phyloP scores from a whole-genome alignment of 2,113 vertebrate genomes.

The Varanus salvator region DNA sequence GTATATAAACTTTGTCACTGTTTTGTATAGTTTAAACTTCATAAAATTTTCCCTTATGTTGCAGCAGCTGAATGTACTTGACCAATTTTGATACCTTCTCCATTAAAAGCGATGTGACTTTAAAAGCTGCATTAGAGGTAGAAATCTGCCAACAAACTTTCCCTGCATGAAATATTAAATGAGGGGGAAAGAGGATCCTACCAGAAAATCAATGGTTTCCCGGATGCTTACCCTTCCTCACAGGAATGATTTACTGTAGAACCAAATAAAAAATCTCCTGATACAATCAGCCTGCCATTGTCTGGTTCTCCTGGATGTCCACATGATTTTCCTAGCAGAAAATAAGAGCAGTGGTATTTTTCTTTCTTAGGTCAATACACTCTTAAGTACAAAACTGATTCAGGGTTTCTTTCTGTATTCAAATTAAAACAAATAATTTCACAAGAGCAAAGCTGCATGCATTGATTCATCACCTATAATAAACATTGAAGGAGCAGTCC shows the following conservation, averaged over 20 bases:
- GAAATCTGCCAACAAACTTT: not conserved
- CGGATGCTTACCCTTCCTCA: constrained; percentile 73
- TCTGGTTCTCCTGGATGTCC: constrained; percentile 61
- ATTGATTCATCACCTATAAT: not conserved
- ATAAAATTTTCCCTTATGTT: too few species aligned
- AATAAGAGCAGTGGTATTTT: constrained; percentile 8
- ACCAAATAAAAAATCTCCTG: constrained; percentile 49
- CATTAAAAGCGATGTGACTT: not conserved
- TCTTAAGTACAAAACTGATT: not conserved
- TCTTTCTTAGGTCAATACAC: rapidly evolving
- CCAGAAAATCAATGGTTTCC: constrained; percentile 34
- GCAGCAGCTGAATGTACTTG: too few species aligned
- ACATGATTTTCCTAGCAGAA: constrained; percentile 68
- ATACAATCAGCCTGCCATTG: constrained; percentile 62
- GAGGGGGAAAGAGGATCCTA: not conserved
- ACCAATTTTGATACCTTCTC: too few species aligned
- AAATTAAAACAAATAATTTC: not conserved
- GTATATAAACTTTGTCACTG: too few species aligned
- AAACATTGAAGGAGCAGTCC: not conserved
- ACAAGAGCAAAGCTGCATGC: not conserved
- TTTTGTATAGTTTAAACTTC: too few species aligned
- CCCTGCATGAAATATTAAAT: not conserved
- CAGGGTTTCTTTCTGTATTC: not conserved
- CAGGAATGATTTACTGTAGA: constrained; percentile 68
- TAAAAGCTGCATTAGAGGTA: not conserved